Conservation (phyloP, 2,113 vertebrate species). For the Grammomys surdaster region DNA sequence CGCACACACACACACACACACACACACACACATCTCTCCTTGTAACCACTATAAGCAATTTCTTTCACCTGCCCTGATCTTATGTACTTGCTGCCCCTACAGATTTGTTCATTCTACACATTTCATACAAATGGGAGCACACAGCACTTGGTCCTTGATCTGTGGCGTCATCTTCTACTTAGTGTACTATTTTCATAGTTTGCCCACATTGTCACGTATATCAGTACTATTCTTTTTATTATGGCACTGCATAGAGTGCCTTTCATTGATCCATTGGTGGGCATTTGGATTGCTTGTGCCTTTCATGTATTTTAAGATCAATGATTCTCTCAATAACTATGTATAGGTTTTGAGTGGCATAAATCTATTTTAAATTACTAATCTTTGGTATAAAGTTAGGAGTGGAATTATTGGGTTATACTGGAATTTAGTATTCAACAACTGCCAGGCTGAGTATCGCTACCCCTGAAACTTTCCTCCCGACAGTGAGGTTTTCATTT, state of each 20-base stretch:
- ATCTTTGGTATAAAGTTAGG: not conserved
- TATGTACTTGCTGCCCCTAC: not conserved
- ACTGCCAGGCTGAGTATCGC: not conserved
- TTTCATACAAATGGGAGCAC: not conserved
- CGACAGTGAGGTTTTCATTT: not conserved
- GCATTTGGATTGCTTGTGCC: not conserved
- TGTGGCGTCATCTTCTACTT: not conserved
- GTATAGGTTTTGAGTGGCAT: not conserved
- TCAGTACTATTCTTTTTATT: not conserved
- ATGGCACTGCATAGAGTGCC: not conserved
- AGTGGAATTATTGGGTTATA: not conserved
- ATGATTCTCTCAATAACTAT: not conserved
- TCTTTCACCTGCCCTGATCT: not conserved
- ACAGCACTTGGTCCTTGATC: not conserved
- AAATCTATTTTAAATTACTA: not conserved
- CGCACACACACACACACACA: not conserved
- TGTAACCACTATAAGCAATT: not conserved
- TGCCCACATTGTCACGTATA: not conserved
- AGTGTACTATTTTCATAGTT: not conserved
- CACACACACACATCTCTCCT: not conserved
- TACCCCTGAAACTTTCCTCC: not conserved
- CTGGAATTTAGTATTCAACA: not conserved
- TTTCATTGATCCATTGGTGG: not conserved
- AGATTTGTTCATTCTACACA: not conserved
- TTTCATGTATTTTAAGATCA: not conserved